Evolutionary conservation across 1,140 invertebrate genomes (phyloP), one percentile per base, ranked within the genome.

Genomic region (Drosophila prosaltans): DNA sequence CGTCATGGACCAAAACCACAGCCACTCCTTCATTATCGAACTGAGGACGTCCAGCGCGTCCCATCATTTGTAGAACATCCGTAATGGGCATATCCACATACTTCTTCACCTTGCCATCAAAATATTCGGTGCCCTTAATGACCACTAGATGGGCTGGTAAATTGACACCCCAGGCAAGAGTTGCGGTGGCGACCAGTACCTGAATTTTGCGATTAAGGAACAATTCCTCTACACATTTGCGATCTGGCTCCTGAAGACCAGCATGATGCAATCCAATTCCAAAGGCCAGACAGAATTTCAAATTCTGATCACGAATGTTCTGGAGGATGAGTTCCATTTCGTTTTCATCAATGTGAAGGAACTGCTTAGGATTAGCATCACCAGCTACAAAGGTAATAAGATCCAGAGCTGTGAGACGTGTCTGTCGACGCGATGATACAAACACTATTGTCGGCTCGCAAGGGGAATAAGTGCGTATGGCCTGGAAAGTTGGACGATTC

Each of bases 61-160:
- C 99, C 96, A 99, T 99, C 99, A 99, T 99, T 93, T 99, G 99
- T 28, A 99, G 93, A 1, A 99, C 96, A 94, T 99, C 98, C 0
- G 99, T 99, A 58, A 99, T 99, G 1, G 99, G 99, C 96, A 99
- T 99, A 83, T 99, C 99, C 2, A 99, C 97, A 93, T 99, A 99
- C 84, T 98, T 95, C 89, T 98, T 97, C 3, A 95, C 95, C 92
- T 99, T 99, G 7, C 98, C 98, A 93, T 99, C 99, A 92, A 96
- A 99, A 93, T 98, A 99, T 93, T 99, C 99, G 1, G 99, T 99
- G 57, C 97, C 97, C 90, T 96, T 96, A 66, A 95, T 94, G 2
- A 94, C 93, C 16, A 94, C 94, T 45, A 94, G 78, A 82, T 94
- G 94, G 24, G 99, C 98, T 2, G 99, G 99, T 80, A 99, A 97